phyloP scores from a whole-genome alignment of 2,888 invertebrate species.

The Empis livida region DNA sequence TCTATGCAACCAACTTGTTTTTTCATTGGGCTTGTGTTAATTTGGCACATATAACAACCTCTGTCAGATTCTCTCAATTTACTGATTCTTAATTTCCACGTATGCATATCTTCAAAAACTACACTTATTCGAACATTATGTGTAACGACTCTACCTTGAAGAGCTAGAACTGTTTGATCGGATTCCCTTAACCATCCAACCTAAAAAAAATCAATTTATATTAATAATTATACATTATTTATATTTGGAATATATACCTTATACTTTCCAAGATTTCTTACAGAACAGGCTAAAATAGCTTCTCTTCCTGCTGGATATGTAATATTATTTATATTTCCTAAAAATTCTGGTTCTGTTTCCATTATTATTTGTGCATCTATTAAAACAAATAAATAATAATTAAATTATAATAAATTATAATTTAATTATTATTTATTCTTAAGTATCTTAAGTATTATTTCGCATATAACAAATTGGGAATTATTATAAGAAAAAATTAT shows the following conservation, averaged over 20 bases:
- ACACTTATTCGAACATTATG: slow-evolving; percentile 74
- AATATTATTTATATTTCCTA: slow-evolving; percentile 34
- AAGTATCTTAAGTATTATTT: no score
- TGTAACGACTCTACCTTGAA: slow-evolving; percentile 72
- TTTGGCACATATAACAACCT: slow-evolving; percentile 87
- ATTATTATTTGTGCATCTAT: slow-evolving; percentile 5
- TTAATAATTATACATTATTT: neutral
- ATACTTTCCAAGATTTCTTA: slow-evolving; percentile 34
- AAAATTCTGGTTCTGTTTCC: slow-evolving; percentile 36
- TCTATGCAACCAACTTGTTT: slow-evolving; percentile 79
- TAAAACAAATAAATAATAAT: no score
- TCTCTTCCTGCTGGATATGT: slow-evolving; percentile 37
- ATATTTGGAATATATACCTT: slow-evolving; percentile 21
- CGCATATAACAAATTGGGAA: no score
- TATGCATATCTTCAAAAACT: slow-evolving; percentile 66
- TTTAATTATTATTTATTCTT: no score
- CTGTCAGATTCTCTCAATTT: slow-evolving; percentile 70
- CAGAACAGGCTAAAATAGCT: slow-evolving; percentile 33
- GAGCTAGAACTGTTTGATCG: slow-evolving; percentile 78
- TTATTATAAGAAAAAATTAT: no score
- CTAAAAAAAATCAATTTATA: slow-evolving; percentile 37
- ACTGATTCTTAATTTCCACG: slow-evolving; percentile 75
- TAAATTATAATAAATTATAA: no score
- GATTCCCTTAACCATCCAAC: slow-evolving; percentile 83
- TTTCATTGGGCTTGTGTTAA: slow-evolving; percentile 78